phyloP scores from a whole-genome alignment of 1,140 invertebrate species.

The Drosophila virilis region DNA sequence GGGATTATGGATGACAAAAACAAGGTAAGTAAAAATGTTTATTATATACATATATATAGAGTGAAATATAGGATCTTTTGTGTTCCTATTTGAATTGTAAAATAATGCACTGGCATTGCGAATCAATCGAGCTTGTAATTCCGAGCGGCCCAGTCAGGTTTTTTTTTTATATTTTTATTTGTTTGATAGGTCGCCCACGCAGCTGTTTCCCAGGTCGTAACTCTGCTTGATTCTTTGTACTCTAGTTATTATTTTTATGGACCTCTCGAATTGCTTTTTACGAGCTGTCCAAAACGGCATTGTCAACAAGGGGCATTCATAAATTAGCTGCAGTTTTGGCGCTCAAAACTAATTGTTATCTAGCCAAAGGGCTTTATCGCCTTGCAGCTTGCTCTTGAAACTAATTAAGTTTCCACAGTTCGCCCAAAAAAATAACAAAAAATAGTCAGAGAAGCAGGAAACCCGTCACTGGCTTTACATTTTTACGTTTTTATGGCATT shows the following conservation, averaged over 20 bases:
- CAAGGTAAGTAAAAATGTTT: slow-evolving; percentile 22
- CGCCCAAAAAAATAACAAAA: slow-evolving; percentile 5
- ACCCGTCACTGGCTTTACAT: slow-evolving; percentile 67
- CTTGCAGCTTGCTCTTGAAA: slow-evolving; percentile 55
- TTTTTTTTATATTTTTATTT: not conserved
- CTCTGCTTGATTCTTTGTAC: not conserved
- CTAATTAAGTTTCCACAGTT: slow-evolving; percentile 80
- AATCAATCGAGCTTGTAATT: slow-evolving; percentile 80
- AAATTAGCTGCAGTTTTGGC: slow-evolving; percentile 59
- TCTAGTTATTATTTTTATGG: slow-evolving; percentile 53
- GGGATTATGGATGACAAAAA: slow-evolving; percentile 71
- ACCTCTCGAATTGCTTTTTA: slow-evolving; percentile 49
- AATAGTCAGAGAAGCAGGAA: slow-evolving; percentile 2
- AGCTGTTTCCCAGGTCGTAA: slow-evolving; percentile 36
- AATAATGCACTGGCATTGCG: slow-evolving; percentile 53
- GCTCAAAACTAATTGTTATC: slow-evolving; percentile 73
- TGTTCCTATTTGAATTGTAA: slow-evolving; percentile 42
- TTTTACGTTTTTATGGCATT: slow-evolving; percentile 79
- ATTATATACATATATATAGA: slow-evolving; percentile 17
- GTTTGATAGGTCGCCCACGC: slow-evolving; percentile 31
- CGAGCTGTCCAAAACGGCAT: slow-evolving; percentile 70
- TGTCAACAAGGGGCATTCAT: slow-evolving; percentile 76
- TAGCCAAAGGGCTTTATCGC: slow-evolving; percentile 52
- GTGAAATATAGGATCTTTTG: not conserved
- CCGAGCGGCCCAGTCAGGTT: slow-evolving; percentile 9